Evolutionary conservation across 23 tunicate species (phyloP).

Genomic region (Aplidium turbinatum): DNA sequence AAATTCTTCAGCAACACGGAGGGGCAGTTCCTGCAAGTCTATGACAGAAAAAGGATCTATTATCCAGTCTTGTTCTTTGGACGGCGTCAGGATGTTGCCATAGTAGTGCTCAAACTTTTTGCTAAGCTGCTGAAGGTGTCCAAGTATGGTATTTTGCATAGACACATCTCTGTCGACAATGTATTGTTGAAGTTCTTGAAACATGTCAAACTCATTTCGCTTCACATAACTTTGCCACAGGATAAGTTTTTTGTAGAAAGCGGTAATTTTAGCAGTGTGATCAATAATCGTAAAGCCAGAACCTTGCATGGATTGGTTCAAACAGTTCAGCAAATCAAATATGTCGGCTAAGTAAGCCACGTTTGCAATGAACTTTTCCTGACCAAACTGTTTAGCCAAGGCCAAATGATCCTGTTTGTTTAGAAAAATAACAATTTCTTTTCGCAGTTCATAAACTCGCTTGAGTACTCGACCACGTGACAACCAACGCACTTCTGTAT

Average conservation of each 20-base stretch:
- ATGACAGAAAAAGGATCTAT: constrained; percentile 44
- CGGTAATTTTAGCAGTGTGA: constrained; percentile 45
- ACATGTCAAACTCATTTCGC: constrained; percentile 28
- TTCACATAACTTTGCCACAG: constrained; percentile 31
- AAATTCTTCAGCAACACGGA: constrained; percentile 51
- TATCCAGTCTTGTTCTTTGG: constrained; percentile 45
- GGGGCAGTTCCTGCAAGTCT: constrained; percentile 34
- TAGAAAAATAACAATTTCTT: constrained; percentile 49
- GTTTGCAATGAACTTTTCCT: constrained; percentile 51
- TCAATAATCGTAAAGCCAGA: constrained; percentile 49
- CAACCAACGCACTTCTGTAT: constrained; percentile 48
- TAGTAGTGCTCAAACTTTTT: constrained; percentile 17
- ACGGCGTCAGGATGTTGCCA: constrained; percentile 9
- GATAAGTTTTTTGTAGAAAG: constrained; percentile 33
- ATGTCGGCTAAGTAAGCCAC: constrained; percentile 55
- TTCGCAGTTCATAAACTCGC: constrained; percentile 50
- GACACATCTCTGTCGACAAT: not conserved
- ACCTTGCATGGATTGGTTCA: constrained; percentile 54
- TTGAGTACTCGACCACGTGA: constrained; percentile 46
- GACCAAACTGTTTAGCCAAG: constrained; percentile 42
- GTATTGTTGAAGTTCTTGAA: constrained; percentile 22
- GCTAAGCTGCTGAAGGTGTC: constrained; percentile 28
- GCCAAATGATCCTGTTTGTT: constrained; percentile 43
- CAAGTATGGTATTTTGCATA: constrained; percentile 22
- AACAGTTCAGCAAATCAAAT: constrained; percentile 43